Evolutionary conservation across 2,888 invertebrate genomes (phyloP).

Genomic region (Napeogenes sylphis): DNA sequence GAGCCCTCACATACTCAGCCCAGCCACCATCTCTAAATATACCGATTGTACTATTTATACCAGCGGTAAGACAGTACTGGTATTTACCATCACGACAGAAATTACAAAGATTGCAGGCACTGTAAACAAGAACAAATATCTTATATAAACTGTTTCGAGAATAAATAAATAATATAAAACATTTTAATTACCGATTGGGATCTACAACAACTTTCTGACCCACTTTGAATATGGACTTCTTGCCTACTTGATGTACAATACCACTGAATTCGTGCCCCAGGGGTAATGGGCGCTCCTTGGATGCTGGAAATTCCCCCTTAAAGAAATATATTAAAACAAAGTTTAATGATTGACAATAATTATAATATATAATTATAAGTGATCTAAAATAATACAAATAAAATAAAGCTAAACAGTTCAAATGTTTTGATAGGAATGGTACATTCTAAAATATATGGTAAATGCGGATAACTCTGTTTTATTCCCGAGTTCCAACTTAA

Average conservation of each 20-base stretch:
- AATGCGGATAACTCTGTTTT: too few species aligned
- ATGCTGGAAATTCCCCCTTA: conserved; percentile 83
- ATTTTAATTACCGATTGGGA: conserved; percentile 77
- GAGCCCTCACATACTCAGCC: conserved; percentile 80
- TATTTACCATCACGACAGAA: conserved; percentile 80
- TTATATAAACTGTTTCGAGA: not conserved
- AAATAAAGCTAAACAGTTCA: too few species aligned
- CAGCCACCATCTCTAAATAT: conserved; percentile 83
- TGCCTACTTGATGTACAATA: conserved; percentile 75
- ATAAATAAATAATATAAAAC: not conserved
- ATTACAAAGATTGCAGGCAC: conserved; percentile 79
- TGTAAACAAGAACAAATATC: conserved; percentile 39
- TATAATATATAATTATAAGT: too few species aligned
- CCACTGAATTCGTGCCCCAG: conserved; percentile 85
- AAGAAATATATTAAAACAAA: conserved; percentile 17
- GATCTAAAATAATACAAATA: too few species aligned
- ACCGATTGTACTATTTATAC: conserved; percentile 80
- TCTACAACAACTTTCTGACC: conserved; percentile 84
- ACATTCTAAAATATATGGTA: too few species aligned
- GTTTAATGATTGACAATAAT: too few species aligned
- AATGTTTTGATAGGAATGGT: too few species aligned
- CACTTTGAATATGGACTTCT: conserved; percentile 75
- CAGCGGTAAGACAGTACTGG: conserved; percentile 80
- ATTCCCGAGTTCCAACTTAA: too few species aligned
- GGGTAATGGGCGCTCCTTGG: conserved; percentile 68